Percentiles rank a stretch among this genome's conserved stretches.
Conservation (phyloP, 2,113 vertebrate genomes). For the Thryonomys swinderianus region DNA sequence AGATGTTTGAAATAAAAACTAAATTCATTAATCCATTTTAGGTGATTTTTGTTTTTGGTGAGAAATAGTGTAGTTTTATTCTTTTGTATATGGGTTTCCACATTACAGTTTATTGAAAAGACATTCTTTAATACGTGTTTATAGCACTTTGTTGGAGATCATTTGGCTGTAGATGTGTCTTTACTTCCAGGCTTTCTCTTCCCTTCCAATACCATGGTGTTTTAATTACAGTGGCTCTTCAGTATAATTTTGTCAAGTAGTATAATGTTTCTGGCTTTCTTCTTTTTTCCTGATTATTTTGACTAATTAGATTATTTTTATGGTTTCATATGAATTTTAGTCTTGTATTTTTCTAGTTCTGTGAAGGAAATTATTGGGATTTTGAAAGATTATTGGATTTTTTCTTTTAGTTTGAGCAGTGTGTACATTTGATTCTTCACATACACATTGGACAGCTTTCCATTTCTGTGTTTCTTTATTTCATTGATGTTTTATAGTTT, state of each 20-base stretch:
- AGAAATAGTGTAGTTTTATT: not conserved
- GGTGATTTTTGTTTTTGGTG: not conserved
- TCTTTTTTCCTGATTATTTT: not conserved
- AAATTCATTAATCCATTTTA: not conserved
- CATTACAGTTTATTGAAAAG: not conserved
- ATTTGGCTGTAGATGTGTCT: not conserved
- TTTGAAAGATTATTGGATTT: not conserved
- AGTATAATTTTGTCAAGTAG: not conserved
- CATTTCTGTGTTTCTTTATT: not conserved
- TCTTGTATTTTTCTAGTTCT: not conserved
- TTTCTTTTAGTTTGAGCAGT: not conserved
- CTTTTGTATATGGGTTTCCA: not conserved
- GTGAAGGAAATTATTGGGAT: not conserved
- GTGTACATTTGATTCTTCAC: not conserved
- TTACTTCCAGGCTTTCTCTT: not conserved
- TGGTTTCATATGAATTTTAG: not conserved
- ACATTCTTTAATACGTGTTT: not conserved
- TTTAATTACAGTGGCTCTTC: not conserved
- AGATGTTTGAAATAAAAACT: too few species aligned
- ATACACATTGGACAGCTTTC: not conserved
- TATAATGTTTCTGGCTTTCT: not conserved
- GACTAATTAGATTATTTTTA: not conserved
- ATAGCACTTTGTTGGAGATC: not conserved
- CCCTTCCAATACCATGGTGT: not conserved
- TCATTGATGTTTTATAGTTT: not conserved